These are phyloP conservation scores for Drosophila orena DNA, from an alignment of 1,140 invertebrate genomes.

Conservation along the genomic window DNA sequence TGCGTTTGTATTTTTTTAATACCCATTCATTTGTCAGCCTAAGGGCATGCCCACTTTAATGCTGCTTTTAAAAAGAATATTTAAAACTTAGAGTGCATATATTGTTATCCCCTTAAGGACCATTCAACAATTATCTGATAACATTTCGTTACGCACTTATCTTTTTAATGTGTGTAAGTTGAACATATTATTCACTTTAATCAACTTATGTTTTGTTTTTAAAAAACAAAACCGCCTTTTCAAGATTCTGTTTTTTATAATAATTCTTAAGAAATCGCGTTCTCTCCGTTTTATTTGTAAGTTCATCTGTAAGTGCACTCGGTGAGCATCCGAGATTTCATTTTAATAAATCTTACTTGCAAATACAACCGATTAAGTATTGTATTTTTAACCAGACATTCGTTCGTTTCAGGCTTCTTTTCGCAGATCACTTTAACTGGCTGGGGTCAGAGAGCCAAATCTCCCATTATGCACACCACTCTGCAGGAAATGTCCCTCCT, in stretches of 20 bases:
- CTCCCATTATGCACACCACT: constrained; percentile 1
- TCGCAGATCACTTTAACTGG: constrained; percentile 2
- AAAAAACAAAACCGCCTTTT: not conserved
- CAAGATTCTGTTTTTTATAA: not conserved
- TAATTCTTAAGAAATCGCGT: not conserved
- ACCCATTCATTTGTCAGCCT: not conserved
- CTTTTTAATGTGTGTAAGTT: no score
- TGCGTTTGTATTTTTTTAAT: constrained; percentile 39
- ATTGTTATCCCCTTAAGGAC: no score
- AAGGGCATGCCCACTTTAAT: not conserved
- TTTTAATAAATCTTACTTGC: not conserved
- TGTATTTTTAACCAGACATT: not conserved
- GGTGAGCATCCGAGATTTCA: not conserved
- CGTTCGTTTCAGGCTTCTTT: constrained; percentile 1
- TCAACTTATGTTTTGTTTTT: not conserved
- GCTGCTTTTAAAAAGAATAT: not conserved
- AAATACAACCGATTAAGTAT: no score
- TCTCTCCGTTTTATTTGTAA: not conserved
- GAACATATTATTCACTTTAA: not conserved
- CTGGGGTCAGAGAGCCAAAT: constrained; percentile 4
- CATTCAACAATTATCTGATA: no score
- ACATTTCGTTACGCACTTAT: no score
- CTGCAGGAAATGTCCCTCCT: not conserved
- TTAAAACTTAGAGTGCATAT: no score
- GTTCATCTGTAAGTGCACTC: not conserved